Conservation (phyloP, 2,888 invertebrate genomes). For the Lochmaea crataegi region DNA sequence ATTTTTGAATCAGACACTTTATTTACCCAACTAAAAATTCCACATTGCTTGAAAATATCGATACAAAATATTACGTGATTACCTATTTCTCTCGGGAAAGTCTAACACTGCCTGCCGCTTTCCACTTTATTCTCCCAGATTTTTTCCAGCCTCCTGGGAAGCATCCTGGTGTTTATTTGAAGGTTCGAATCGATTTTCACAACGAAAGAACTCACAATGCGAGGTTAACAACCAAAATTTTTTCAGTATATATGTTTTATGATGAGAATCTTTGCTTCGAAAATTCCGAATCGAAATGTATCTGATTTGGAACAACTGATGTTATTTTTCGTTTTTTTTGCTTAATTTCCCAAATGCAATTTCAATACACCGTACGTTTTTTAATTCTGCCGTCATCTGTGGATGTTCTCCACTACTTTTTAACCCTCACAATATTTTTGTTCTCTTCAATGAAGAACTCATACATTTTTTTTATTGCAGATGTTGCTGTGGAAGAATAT, state of each 20-base stretch:
- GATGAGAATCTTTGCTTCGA: no score
- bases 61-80: conserved; percentile 24
- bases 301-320: no score
- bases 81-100: conserved; percentile 15
- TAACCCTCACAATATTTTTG: neutral
- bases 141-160: conserved; percentile 17
- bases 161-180: neutral
- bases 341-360: no score
- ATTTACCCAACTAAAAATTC: conserved; percentile 2
- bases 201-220: neutral
- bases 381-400: no score
- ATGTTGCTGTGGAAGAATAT: conserved; percentile 87
- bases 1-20: neutral
- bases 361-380: no score
- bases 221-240: neutral
- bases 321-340: no score
- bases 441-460: neutral
- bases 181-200: neutral
- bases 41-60: conserved; percentile 7
- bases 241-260: no score
- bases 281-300: no score
- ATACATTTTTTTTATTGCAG: conserved; percentile 66
- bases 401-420: no score
- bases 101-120: neutral
- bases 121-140: conserved; percentile 8